A percentile compares a stretch with the other conserved stretches of the same genome.
These are phyloP conservation scores for Anoura caudifer DNA, from an alignment of 2,113 vertebrate species.

Conservation along the genomic window DNA sequence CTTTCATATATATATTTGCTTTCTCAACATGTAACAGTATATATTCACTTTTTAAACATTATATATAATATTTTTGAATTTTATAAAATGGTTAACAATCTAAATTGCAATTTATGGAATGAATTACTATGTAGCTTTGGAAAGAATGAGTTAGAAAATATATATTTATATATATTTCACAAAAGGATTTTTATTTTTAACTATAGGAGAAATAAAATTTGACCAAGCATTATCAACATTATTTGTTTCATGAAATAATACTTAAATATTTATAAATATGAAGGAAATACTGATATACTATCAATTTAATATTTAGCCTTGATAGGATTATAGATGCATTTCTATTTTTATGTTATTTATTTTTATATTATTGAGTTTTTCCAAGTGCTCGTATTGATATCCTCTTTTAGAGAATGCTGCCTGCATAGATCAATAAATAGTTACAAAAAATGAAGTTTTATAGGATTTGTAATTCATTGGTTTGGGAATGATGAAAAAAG, in stretches of 20 bases:
- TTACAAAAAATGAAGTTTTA: neutral
- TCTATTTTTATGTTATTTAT: neutral
- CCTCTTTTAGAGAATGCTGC: neutral
- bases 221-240: neutral
- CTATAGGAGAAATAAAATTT: neutral
- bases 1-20: neutral
- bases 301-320: neutral
- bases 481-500: neutral
- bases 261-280: neutral
- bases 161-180: neutral
- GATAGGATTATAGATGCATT: neutral
- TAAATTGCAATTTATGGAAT: neutral
- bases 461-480: neutral
- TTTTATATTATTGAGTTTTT: neutral
- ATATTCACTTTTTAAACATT: neutral
- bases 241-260: neutral
- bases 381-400: neutral
- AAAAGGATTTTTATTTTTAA: neutral
- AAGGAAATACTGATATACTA: neutral
- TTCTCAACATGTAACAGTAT: neutral
- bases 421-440: neutral
- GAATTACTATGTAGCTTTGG: neutral
- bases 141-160: neutral
- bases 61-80: neutral
- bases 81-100: neutral